These are phyloP conservation scores for Agrochola lota DNA, from an alignment of 2,888 invertebrate species.

Conservation along the genomic window DNA sequence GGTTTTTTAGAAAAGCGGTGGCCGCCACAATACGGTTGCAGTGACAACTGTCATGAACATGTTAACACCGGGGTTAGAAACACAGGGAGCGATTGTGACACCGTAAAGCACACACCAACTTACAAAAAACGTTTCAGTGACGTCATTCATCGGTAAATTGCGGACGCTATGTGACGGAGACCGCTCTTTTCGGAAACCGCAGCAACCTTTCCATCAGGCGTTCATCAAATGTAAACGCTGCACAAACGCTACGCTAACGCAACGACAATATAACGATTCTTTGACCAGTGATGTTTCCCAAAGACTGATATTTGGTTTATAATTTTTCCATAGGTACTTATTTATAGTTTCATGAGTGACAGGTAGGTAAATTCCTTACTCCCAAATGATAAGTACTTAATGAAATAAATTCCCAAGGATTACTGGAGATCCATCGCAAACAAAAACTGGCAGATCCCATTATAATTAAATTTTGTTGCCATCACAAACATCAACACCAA, in stretches of 20 bases:
- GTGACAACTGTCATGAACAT: background rate
- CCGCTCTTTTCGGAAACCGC: too few species aligned
- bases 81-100: too few species aligned
- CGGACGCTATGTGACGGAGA: too few species aligned
- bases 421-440: conserved; percentile 7
- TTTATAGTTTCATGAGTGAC: background rate
- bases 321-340: too few species aligned
- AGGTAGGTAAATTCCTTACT: background rate
- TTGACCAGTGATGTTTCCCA: background rate
- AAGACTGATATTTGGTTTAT: background rate
- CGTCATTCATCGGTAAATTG: background rate
- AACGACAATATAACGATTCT: background rate
- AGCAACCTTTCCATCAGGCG: background rate
- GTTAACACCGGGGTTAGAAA: too few species aligned
- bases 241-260: background rate
- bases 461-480: conserved; percentile 47
- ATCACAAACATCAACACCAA: conserved; percentile 56
- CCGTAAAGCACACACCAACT: too few species aligned
- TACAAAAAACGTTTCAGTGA: background rate
- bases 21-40: background rate
- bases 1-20: background rate
- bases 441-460: conserved; percentile 22
- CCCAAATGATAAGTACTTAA: background rate
- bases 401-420: background rate
- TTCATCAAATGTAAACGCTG: background rate